phyloP scores from a whole-genome alignment of 2,797 vertebrate species.

The Danio tinwini region DNA sequence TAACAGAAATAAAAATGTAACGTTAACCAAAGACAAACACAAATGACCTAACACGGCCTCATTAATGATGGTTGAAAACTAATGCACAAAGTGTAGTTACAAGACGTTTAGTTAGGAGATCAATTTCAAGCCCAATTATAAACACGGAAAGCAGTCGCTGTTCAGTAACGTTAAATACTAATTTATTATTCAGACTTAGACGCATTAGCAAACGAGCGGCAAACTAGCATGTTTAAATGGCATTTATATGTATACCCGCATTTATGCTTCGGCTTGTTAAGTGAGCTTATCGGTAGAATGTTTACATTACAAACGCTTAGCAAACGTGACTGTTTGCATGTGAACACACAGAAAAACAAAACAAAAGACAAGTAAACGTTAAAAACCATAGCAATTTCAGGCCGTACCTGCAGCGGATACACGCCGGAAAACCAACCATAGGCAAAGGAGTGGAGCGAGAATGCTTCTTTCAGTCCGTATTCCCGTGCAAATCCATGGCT shows the following conservation, averaged over 20 bases:
- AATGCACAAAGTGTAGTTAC: too few species aligned
- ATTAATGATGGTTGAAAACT: background rate
- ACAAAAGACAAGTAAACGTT: conserved; percentile 40
- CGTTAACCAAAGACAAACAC: background rate
- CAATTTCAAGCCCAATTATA: background rate
- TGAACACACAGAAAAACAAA: conserved; percentile 36
- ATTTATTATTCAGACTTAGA: conserved; percentile 41
- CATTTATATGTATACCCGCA: background rate
- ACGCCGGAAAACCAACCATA: conserved; percentile 31
- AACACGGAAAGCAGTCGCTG: conserved; percentile 50
- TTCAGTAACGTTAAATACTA: conserved; percentile 43
- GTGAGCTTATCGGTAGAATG: background rate
- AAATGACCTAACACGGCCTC: background rate
- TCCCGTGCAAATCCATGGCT: conserved; percentile 69
- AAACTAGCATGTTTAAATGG: background rate
- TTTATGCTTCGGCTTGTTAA: background rate
- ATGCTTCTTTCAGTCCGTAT: conserved; percentile 46
- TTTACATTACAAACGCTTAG: conserved; percentile 27
- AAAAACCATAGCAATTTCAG: background rate
- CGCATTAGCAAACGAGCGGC: background rate
- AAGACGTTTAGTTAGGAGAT: background rate
- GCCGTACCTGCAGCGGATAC: conserved; percentile 62
- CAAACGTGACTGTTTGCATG: conserved; percentile 28
- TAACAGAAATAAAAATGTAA: background rate
- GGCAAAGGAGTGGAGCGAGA: conserved; percentile 12